phyloP scores from a whole-genome alignment of 2,113 vertebrate genomes.

The Malaclemys terrapin region DNA sequence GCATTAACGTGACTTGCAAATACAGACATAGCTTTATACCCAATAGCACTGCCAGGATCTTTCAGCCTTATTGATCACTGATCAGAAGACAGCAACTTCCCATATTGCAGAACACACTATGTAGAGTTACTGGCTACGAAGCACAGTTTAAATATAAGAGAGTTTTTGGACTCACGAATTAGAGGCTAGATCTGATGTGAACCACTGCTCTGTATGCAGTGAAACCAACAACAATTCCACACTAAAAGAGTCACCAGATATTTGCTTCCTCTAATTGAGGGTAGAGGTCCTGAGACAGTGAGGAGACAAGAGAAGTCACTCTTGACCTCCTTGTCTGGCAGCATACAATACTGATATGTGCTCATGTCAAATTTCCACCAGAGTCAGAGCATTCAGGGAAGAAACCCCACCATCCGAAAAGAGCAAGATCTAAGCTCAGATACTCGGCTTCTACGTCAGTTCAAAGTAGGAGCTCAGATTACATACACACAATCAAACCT shows the following conservation, averaged over 20 bases:
- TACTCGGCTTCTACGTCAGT: neutral
- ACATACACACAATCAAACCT: neutral
- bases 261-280: neutral
- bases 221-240: neutral
- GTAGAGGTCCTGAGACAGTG: neutral
- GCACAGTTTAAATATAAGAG: neutral
- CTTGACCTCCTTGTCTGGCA: neutral
- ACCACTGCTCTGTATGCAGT: neutral
- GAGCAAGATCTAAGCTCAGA: neutral
- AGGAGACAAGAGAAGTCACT: neutral
- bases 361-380: neutral
- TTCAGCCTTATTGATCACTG: neutral
- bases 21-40: neutral
- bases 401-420: neutral
- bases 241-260: neutral
- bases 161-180: neutral
- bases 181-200: neutral
- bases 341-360: neutral
- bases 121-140: neutral
- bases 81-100: neutral
- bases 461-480: neutral
- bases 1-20: constrained; percentile 54
- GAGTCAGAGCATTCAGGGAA: neutral
- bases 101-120: neutral
- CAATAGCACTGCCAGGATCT: neutral